A percentile compares a stretch with the other conserved stretches of the same genome.
These are phyloP conservation scores for Pygocentrus nattereri DNA, from an alignment of 2,797 vertebrate genomes.

Conservation along the genomic window DNA sequence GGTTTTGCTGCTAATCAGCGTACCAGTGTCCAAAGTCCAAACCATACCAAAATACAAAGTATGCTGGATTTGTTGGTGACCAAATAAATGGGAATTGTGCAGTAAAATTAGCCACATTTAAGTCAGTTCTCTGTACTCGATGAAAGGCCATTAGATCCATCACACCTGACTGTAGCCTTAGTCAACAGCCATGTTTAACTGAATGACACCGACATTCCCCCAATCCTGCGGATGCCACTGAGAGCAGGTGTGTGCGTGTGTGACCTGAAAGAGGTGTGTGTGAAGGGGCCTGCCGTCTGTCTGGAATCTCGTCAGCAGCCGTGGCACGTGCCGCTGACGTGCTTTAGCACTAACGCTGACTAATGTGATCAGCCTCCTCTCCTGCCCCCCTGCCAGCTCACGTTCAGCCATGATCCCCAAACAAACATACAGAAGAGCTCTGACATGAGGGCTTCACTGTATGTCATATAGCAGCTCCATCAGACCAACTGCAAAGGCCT, in stretches of 20 bases:
- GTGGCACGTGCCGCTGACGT: not conserved
- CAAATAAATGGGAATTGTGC: too few relatives aligned
- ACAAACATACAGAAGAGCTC: not conserved
- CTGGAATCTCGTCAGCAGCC: not conserved
- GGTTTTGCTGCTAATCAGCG: too few relatives aligned
- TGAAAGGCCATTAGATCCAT: not conserved
- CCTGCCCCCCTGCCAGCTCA: slow-evolving; percentile 14
- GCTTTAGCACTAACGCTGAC: slow-evolving; percentile 7
- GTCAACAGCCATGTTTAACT: not conserved
- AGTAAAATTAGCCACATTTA: too few relatives aligned
- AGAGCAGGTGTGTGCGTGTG: not conserved
- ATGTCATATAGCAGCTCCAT: too few relatives aligned
- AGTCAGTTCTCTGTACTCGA: too few relatives aligned
- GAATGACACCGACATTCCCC: not conserved
- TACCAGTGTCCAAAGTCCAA: too few relatives aligned
- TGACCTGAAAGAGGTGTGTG: not conserved
- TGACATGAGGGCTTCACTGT: not conserved
- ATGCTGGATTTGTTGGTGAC: too few relatives aligned
- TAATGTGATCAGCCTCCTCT: not conserved
- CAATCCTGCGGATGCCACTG: not conserved
- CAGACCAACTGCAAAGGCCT: too few relatives aligned
- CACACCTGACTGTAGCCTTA: not conserved
- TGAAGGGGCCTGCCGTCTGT: not conserved
- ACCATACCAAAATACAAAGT: too few relatives aligned
- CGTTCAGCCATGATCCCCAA: not conserved